Percentiles rank a stretch among this genome's conserved stretches.
Conservation (phyloP, 2,113 vertebrate genomes). For the Onychostoma macrolepis region DNA sequence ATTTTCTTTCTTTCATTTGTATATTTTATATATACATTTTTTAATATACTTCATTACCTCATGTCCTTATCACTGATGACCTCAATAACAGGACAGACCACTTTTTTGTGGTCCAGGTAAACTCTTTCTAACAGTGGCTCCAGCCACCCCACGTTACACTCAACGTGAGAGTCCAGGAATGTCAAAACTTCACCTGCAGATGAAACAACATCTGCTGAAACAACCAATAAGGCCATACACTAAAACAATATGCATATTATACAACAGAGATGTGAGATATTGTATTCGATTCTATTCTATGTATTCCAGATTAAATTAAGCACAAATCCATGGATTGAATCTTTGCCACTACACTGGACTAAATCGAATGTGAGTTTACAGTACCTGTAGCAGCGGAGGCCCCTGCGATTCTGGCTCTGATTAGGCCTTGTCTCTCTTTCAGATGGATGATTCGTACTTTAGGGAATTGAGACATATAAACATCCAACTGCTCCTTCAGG, state of each 20-base stretch:
- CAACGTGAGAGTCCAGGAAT: constrained; percentile 95
- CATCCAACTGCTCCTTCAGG: constrained; percentile 85
- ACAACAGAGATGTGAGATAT: not conserved
- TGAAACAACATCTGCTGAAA: constrained; percentile 50
- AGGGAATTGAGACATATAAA: constrained; percentile 86
- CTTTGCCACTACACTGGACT: not conserved
- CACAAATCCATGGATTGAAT: not conserved
- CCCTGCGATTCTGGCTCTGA: constrained; percentile 89
- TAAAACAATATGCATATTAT: not conserved
- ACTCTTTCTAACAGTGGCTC: constrained; percentile 92
- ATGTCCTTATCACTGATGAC: constrained; percentile 96
- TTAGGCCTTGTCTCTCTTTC: constrained; percentile 89
- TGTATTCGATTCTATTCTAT: not conserved
- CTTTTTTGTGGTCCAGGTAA: constrained; percentile 82
- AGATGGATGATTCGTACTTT: constrained; percentile 91
- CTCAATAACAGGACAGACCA: constrained; percentile 95
- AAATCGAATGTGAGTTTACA: not conserved
- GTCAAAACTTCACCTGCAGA: constrained; percentile 88
- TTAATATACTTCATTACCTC: constrained; percentile 77
- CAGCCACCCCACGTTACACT: constrained; percentile 97
- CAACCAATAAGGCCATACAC: not conserved
- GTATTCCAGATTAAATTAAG: not conserved
- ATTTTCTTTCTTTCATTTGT: too few species aligned
- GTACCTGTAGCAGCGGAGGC: constrained; percentile 86
- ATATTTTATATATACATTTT: too few species aligned